Conservation (phyloP, 2,113 vertebrate species). For the Arenaria interpres region DNA sequence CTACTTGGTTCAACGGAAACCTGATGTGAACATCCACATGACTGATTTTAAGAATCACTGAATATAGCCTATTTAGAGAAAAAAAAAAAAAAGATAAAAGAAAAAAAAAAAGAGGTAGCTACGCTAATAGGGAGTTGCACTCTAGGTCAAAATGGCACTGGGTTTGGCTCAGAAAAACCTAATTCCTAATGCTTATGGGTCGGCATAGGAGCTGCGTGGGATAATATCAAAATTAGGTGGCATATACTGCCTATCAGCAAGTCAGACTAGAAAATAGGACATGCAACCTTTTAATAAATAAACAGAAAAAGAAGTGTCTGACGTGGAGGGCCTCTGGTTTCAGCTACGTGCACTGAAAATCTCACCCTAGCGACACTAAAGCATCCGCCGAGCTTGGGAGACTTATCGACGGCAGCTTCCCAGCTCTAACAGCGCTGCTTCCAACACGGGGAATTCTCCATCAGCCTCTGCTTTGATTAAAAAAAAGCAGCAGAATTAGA, state of each 20-base stretch:
- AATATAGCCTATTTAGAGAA: background rate
- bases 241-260: background rate
- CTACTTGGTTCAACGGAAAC: constrained; percentile 37
- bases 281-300: background rate
- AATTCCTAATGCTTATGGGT: background rate
- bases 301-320: background rate
- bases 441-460: background rate
- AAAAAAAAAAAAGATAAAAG: too few species aligned
- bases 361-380: background rate
- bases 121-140: background rate
- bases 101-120: background rate
- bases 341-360: background rate
- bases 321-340: background rate
- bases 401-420: background rate
- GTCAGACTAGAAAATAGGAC: constrained; percentile 10
- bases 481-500: background rate
- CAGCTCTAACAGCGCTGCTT: background rate
- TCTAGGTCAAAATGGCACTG: background rate
- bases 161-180: background rate
- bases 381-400: background rate
- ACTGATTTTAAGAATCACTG: constrained; percentile 42
- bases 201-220: background rate
- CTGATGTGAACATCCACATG: constrained; percentile 35
- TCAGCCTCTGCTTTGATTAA: background rate
- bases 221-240: background rate